Conservation (phyloP, 2,113 vertebrate species). For the Chamaetylas fuelleborni region DNA sequence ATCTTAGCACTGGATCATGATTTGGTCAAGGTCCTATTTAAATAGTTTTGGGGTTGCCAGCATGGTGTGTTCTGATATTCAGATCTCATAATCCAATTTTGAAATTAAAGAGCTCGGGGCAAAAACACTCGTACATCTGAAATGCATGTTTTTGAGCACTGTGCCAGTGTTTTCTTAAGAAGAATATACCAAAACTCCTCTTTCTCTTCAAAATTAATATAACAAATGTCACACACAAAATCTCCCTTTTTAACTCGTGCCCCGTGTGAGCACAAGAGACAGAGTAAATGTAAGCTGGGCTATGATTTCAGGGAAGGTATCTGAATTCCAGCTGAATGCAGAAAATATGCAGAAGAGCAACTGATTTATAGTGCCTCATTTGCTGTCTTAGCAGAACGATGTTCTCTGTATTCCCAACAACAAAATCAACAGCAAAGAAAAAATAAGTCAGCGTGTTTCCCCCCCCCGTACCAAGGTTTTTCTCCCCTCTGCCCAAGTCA, state of each 20-base stretch:
- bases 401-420: constrained; percentile 25
- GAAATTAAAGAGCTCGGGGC: constrained; percentile 49
- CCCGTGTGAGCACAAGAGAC: neutral
- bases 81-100: constrained; percentile 67
- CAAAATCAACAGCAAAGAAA: constrained; percentile 37
- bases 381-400: constrained; percentile 47
- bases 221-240: neutral
- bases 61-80: constrained; percentile 45
- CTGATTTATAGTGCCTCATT: constrained; percentile 37
- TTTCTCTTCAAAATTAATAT: constrained; percentile 42
- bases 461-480: neutral
- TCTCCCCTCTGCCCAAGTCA: constrained; percentile 23
- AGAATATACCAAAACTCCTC: neutral
- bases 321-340: constrained; percentile 41
- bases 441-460: neutral
- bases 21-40: constrained; percentile 51
- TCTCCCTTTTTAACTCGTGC: neutral
- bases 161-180: constrained; percentile 23
- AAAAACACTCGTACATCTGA: neutral
- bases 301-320: constrained; percentile 18
- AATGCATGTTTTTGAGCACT: constrained; percentile 25
- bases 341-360: constrained; percentile 39
- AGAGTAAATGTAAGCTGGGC: neutral
- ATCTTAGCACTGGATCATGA: constrained; percentile 19
- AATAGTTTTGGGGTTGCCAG: constrained; percentile 57